These are phyloP conservation scores for Sinosuthora webbiana DNA, from an alignment of 2,113 vertebrate species.

Conservation along the genomic window DNA sequence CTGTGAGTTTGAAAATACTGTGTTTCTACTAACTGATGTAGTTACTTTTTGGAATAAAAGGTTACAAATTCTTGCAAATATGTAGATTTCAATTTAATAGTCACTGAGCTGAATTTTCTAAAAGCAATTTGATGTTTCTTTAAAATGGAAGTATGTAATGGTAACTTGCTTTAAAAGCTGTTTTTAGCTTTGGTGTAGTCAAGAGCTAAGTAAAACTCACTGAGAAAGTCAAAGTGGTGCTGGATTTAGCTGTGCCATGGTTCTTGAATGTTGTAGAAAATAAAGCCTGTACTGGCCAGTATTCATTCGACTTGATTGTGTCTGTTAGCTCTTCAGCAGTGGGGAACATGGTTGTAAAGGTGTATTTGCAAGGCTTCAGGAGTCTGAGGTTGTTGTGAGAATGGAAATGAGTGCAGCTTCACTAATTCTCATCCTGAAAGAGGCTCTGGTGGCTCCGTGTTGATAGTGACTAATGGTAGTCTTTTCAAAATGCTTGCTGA, in stretches of 20 bases:
- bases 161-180: background rate
- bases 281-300: background rate
- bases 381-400: background rate
- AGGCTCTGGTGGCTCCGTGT: background rate
- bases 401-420: background rate
- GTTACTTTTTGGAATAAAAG: background rate
- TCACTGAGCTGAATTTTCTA: background rate
- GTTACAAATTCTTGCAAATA: background rate
- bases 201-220: background rate
- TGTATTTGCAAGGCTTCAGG: background rate
- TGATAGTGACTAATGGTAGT: background rate
- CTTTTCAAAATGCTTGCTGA: background rate
- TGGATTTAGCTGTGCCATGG: background rate
- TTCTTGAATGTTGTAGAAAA: background rate
- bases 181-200: background rate
- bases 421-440: background rate
- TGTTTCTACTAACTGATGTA: background rate
- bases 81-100: background rate
- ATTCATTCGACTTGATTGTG: background rate
- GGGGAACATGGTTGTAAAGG: background rate
- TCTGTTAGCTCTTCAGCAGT: background rate
- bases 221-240: background rate
- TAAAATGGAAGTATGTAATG: background rate
- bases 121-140: background rate
- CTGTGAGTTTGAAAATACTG: background rate